Evolutionary conservation across 2,888 invertebrate species (phyloP).

Genomic region (Pediacus dermestoides): DNA sequence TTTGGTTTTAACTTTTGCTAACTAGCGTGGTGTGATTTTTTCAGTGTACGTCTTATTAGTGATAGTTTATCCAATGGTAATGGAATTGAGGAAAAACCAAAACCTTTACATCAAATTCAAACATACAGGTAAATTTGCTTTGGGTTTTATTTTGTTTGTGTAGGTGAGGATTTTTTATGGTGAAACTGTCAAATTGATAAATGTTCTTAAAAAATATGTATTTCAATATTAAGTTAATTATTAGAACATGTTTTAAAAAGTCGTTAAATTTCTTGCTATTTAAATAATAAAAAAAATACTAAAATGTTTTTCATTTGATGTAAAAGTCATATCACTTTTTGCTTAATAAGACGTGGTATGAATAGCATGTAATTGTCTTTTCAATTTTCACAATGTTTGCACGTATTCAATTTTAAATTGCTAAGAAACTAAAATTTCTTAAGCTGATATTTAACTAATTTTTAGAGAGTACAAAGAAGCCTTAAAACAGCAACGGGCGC

Average conservation of each 20-base stretch:
- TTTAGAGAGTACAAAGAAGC: slow-evolving; percentile 87
- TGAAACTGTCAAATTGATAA: no score
- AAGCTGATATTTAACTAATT: slow-evolving; percentile 26
- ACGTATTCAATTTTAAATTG: not conserved
- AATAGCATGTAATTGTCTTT: no score
- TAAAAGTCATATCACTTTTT: no score
- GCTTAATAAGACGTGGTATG: no score
- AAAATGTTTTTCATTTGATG: no score
- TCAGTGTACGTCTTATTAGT: slow-evolving; percentile 55
- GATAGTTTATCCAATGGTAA: slow-evolving; percentile 58
- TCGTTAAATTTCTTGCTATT: no score
- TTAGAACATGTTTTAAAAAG: no score
- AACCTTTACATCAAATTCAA: slow-evolving; percentile 66
- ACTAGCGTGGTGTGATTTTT: slow-evolving; percentile 32
- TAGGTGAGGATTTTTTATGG: slow-evolving; percentile 5
- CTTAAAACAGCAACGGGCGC: slow-evolving; percentile 77
- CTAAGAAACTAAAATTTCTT: slow-evolving; percentile 6
- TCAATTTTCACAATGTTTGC: no score
- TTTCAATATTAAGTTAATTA: no score
- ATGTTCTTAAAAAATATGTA: no score
- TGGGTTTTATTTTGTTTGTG: slow-evolving; percentile 9
- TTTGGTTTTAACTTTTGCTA: slow-evolving; percentile 12
- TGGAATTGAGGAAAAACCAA: slow-evolving; percentile 63
- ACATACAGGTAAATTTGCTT: slow-evolving; percentile 64
- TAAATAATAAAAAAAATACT: no score